These are phyloP conservation scores for Lycocorax pyrrhopterus DNA, from an alignment of 2,113 vertebrate species.

Conservation along the genomic window DNA sequence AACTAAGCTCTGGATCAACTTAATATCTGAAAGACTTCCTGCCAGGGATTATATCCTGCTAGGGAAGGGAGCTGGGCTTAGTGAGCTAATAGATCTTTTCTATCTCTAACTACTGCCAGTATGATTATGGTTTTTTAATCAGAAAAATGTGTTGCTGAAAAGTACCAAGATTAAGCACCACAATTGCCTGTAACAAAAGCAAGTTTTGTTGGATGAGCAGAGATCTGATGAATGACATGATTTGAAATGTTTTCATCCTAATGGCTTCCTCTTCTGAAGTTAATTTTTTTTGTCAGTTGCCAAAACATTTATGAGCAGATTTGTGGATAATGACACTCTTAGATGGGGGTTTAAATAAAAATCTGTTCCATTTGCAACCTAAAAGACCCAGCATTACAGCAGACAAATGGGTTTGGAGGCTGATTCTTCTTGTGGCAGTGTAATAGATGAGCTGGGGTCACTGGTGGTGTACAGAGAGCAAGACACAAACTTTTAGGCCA, in stretches of 20 bases:
- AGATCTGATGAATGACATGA: slow-evolving; percentile 70
- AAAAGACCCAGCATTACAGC: slow-evolving; percentile 24
- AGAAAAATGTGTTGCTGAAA: slow-evolving; percentile 66
- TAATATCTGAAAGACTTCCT: slow-evolving; percentile 18
- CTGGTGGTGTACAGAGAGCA: background rate
- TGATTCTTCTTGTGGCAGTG: background rate
- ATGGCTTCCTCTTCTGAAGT: slow-evolving; percentile 65
- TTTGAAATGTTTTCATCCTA: slow-evolving; percentile 71
- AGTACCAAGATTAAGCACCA: slow-evolving; percentile 49
- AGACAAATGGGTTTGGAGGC: slow-evolving; percentile 39
- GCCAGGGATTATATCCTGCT: slow-evolving; percentile 34
- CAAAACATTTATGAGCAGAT: slow-evolving; percentile 72
- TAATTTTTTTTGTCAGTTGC: slow-evolving; percentile 69
- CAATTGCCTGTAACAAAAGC: slow-evolving; percentile 63
- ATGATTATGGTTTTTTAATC: slow-evolving; percentile 57
- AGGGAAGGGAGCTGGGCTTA: slow-evolving; percentile 33
- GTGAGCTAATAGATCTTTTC: slow-evolving; percentile 55
- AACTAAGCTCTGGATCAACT: slow-evolving; percentile 32
- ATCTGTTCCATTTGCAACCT: slow-evolving; percentile 62
- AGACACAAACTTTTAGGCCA: background rate
- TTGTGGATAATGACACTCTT: slow-evolving; percentile 68
- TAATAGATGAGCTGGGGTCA: slow-evolving; percentile 23
- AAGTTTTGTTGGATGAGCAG: slow-evolving; percentile 65
- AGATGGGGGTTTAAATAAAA: slow-evolving; percentile 66
- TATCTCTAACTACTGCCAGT: slow-evolving; percentile 49